Base-by-base conservation (phyloP, 2,797 vertebrate species). In the Chelon auratus region DNA sequence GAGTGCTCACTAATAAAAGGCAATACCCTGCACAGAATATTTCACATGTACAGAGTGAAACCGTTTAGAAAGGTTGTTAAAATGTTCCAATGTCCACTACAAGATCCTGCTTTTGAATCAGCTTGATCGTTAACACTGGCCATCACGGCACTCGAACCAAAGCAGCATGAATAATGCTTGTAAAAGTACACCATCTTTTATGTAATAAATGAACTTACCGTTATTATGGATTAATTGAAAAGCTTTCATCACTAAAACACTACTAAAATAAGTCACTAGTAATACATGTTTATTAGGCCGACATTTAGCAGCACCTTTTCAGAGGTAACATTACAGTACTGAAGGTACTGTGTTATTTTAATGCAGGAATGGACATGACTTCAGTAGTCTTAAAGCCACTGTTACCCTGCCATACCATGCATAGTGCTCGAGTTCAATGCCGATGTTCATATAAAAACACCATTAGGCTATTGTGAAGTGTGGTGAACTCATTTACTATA, bases 251-350 rank as follows among this genome's bases (percentile, higher is more conserved):
- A 78, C 72, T 69, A 77, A 77, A 85, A 82, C 63, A 78, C 80
- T 74, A 77, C 67, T 75, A 83, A 87, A 87, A 74, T 64, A 82
- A 79, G 52, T 70, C 50, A 73, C 60, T 37, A 67, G 5, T 77
- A 76, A 72, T 77, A 69, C 48, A 73, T 70, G 58, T 68, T 80
- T 53, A 68, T 57, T 62, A 59, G 17, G 74, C 80, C 82, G 82
- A 89, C 78, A 77, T 69, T 77, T 79, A 83, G 72, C 83, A 91
- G 90, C 85, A 88, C 83, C 79, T 64, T 83, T 84, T 12, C 43
- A 63, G 65, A 77, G 68, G 68, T 68, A 83, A 72, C 53, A 13
- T 81, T 61, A 81, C 81, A 85, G 80, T 65, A 89, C 82, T 68
- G 33, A 20, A 56, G 47, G 74, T 69, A 72, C 70, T 68, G 72